Percentiles rank a stretch among this genome's conserved stretches.
Conservation (phyloP, 2,113 vertebrate species). For the Apus apus region DNA sequence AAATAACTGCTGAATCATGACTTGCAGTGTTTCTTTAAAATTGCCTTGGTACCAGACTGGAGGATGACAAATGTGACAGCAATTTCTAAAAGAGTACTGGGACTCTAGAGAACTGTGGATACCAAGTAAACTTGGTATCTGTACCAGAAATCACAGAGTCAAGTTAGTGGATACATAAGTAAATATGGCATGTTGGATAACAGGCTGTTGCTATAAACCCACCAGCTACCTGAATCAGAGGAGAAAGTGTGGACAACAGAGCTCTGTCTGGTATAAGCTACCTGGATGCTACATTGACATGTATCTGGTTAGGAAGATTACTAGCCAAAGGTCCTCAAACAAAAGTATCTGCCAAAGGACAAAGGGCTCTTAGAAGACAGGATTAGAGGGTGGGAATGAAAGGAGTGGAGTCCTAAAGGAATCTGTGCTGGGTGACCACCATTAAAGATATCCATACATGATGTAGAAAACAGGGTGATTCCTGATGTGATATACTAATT, state of each 20-base stretch:
- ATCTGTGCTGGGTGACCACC: not conserved
- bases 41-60: not conserved
- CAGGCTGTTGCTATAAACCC: not conserved
- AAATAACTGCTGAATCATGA: not conserved
- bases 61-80: not conserved
- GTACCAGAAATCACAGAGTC: not conserved
- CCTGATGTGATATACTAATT: not conserved
- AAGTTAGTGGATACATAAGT: not conserved
- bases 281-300: not conserved
- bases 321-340: not conserved
- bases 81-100: not conserved
- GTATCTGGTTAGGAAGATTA: not conserved
- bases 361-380: not conserved
- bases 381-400: not conserved
- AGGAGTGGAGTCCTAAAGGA: not conserved
- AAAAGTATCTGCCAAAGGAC: not conserved
- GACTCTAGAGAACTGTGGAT: not conserved
- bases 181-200: not conserved
- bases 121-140: not conserved
- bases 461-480: not conserved
- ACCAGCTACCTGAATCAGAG: not conserved
- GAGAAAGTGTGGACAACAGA: fast-evolving
- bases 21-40: not conserved
- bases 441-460: not conserved
- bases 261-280: not conserved